A percentile compares a stretch with the other conserved stretches of the same genome.
phyloP scores from a whole-genome alignment of 2,113 vertebrate species.

The Platycercus adscitus region DNA sequence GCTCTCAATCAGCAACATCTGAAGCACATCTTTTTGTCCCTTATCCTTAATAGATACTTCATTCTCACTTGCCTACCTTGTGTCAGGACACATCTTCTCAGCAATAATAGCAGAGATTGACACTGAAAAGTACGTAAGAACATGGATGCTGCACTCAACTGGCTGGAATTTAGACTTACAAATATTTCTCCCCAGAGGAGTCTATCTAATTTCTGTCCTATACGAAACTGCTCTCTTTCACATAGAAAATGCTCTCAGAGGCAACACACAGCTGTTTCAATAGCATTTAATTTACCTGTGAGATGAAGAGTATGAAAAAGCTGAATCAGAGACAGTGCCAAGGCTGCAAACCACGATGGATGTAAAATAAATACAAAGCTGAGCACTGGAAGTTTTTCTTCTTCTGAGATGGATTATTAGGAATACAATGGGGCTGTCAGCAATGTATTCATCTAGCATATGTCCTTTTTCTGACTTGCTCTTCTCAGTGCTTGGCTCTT shows the following conservation, averaged over 20 bases:
- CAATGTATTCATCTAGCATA: background rate
- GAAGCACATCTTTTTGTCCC: background rate
- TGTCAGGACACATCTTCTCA: background rate
- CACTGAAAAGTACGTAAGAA: background rate
- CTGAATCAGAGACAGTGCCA: background rate
- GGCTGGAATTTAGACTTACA: slow-evolving; percentile 49
- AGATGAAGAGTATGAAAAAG: slow-evolving; percentile 21
- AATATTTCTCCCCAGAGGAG: slow-evolving; percentile 16
- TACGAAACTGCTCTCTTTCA: slow-evolving; percentile 30
- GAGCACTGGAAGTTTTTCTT: slow-evolving; percentile 23
- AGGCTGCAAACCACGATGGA: background rate
- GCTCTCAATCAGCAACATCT: background rate
- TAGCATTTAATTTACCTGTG: slow-evolving; percentile 48
- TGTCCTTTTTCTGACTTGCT: slow-evolving; percentile 23
- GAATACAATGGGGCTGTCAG: slow-evolving; percentile 38
- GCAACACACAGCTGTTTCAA: slow-evolving; percentile 52
- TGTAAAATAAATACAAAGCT: slow-evolving; percentile 44
- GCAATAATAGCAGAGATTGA: background rate
- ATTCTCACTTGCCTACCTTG: background rate
- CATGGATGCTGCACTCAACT: background rate
- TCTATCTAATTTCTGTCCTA: slow-evolving; percentile 38
- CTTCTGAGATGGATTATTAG: slow-evolving; percentile 33
- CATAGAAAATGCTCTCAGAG: background rate
- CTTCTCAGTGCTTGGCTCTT: background rate
- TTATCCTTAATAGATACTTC: background rate